Evolutionary conservation across 1,140 invertebrate species (phyloP), one percentile per base, ranked within the genome.

Genomic region (Campoletis sonorensis): DNA sequence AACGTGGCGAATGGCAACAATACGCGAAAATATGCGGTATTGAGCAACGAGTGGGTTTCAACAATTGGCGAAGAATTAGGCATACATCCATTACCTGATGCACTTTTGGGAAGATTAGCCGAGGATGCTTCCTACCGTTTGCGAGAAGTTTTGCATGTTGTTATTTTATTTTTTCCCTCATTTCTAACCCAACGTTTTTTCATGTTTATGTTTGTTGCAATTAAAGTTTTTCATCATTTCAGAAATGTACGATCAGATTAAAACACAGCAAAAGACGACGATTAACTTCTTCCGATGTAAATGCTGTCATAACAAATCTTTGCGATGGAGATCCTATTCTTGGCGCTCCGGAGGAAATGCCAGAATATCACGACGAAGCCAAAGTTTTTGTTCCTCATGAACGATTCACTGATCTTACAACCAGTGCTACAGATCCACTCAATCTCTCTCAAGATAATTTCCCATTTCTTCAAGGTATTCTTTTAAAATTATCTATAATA

Each of bases 181-280:
- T 79, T 58, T 73, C 40, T 49, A 11, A 30, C n/a, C 15, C 61
- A 5, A 4, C 37, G 1, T 26, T 8, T 8, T 80, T 70, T 45
- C 64, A 75, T 2, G 4, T 72, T 68, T 61, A 30, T 75, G 18
- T 16, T 16, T 21, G 58, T 18, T 54, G 18, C 16, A 54, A 70
- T 27, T 70, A 18, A 64, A 40, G 82, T 10, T 80, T 49, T 67
- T 49, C 40, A 71, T 21, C 64, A n/a, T 70, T 87, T 23, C 26
- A 92, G 91, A 92, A 92, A 91, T 92, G 91, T 78, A 87, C 90
- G 10, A 91, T 88, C 16, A 91, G 91, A 84, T 81, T 92, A n/a
- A 89, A 87, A 78, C 90, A 92, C 26, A 92, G 90, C 73, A 91
- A 89, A 85, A 84, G 89, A 76, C 86, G 84, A 85, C 88, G 90